A percentile compares a stretch with the other conserved stretches of the same genome.
Conservation (phyloP, 2,113 vertebrate species). For the Pampusana beccarii region DNA sequence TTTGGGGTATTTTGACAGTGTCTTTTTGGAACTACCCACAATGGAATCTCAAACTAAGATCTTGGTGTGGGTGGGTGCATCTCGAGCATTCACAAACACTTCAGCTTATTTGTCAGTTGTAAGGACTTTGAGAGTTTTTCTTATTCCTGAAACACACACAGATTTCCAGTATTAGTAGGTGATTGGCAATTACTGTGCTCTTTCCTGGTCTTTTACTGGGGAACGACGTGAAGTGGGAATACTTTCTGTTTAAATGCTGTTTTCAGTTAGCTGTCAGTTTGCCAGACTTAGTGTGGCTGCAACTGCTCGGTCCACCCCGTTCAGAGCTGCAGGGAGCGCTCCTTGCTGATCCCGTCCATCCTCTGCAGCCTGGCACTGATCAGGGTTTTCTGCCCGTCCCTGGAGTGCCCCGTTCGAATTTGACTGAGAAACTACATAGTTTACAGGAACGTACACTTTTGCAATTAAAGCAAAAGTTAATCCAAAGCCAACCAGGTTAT, state of each 20-base stretch:
- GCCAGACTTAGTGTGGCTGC: not conserved
- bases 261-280: not conserved
- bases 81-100: not conserved
- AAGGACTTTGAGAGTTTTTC: not conserved
- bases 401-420: not conserved
- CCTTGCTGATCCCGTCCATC: not conserved
- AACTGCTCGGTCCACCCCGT: not conserved
- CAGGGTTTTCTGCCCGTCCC: not conserved
- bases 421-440: not conserved
- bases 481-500: not conserved
- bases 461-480: not conserved
- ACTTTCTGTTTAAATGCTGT: not conserved
- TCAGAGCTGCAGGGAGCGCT: not conserved
- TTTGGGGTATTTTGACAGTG: not conserved
- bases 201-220: not conserved
- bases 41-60: not conserved
- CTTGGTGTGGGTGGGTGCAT: not conserved
- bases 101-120: not conserved
- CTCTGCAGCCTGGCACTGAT: not conserved
- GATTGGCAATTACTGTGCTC: not conserved
- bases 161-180: not conserved
- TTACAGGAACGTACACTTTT: not conserved
- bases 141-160: not conserved
- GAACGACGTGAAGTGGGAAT: not conserved
- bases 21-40: not conserved